Conservation (phyloP, 2,888 invertebrate genomes). For the Ypsolopha sequella region DNA sequence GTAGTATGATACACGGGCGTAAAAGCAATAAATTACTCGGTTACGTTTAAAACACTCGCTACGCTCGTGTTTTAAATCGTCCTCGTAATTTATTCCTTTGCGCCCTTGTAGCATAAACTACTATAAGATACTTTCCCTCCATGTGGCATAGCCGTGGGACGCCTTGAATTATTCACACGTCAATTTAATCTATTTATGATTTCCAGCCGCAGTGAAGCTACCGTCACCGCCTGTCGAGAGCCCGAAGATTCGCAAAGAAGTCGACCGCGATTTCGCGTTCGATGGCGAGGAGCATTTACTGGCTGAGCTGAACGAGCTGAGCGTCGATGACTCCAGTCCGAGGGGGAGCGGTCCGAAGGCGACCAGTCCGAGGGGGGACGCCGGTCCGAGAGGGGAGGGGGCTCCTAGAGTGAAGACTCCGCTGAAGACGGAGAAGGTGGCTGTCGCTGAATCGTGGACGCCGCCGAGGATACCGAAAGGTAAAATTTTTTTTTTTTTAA, state of each 20-base stretch:
- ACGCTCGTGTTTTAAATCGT: too few relatives aligned
- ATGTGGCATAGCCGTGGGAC: too few relatives aligned
- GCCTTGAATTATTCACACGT: too few relatives aligned
- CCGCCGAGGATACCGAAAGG: too few relatives aligned
- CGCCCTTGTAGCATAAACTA: too few relatives aligned
- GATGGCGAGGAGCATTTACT: conserved; percentile 53
- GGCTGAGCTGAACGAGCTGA: conserved; percentile 44
- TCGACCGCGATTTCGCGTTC: conserved; percentile 47
- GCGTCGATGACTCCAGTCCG: conserved; percentile 28
- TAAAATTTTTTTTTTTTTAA: too few relatives aligned
- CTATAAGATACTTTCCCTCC: too few relatives aligned
- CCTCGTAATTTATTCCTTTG: too few relatives aligned
- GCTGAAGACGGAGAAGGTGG: conserved; percentile 13
- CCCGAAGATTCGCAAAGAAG: conserved; percentile 15
- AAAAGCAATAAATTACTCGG: too few relatives aligned
- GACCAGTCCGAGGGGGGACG: too few relatives aligned
- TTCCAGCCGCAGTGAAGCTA: neutral
- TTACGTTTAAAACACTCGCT: too few relatives aligned
- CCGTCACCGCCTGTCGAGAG: conserved; percentile 10
- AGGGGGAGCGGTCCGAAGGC: conserved; percentile 1
- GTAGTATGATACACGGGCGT: too few relatives aligned
- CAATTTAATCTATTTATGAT: neutral
- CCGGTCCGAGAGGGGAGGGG: neutral
- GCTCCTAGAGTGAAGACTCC: neutral
- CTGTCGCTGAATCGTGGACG: conserved; percentile 17